phyloP scores from a whole-genome alignment of 30 jellyfish, hydroid and myxozoan species.

The Sanderia malayensis region DNA sequence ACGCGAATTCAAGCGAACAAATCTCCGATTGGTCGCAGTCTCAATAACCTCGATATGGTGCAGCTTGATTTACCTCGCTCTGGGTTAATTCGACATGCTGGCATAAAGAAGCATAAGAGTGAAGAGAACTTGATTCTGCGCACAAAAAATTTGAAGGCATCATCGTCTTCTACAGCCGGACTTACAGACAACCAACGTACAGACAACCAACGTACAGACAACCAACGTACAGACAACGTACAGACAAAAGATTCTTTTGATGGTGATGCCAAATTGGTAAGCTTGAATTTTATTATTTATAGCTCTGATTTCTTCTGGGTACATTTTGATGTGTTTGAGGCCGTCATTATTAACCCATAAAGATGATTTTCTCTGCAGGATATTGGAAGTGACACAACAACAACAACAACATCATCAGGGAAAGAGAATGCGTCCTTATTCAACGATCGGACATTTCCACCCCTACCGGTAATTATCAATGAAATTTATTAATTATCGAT shows the following conservation, averaged over 20 bases:
- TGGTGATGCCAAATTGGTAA: slow-evolving; percentile 91
- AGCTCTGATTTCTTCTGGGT: neutral
- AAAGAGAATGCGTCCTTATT: too few species aligned
- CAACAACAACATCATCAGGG: slow-evolving; percentile 9
- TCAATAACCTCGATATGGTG: slow-evolving; percentile 3
- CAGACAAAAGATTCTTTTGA: slow-evolving; percentile 24
- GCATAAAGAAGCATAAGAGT: slow-evolving; percentile 31
- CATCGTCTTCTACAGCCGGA: too few species aligned
- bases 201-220: neutral
- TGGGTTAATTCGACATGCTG: slow-evolving; percentile 22
- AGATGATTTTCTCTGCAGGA: slow-evolving; percentile 46
- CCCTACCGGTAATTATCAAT: slow-evolving; percentile 63
- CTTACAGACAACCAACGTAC: too few species aligned
- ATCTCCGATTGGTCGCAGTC: neutral
- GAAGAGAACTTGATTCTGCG: slow-evolving; percentile 44
- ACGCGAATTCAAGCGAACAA: neutral
- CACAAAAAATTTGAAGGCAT: neutral
- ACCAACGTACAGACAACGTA: neutral
- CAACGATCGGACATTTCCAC: slow-evolving; percentile 72
- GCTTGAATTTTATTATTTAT: neutral
- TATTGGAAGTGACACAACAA: slow-evolving; percentile 49
- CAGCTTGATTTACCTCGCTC: neutral
- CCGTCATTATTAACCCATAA: neutral
- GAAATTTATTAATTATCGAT: neutral
- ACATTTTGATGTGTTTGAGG: neutral